Evolutionary conservation across 2,888 invertebrate species (phyloP).

Genomic region (Micoletzkya japonica): DNA sequence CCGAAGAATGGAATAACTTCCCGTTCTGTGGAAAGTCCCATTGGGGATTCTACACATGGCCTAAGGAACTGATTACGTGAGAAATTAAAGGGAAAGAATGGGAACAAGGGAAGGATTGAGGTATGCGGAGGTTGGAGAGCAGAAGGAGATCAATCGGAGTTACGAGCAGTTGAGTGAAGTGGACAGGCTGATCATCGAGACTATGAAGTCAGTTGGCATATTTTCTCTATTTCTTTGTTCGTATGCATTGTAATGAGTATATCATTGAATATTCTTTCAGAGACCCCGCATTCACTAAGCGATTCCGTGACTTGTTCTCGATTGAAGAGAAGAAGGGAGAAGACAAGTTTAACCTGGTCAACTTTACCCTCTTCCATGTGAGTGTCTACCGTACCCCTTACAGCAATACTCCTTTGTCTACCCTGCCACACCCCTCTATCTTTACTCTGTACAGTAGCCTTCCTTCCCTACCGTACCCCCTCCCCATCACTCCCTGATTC

Average conservation of each 20-base stretch:
- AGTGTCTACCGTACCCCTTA: no score
- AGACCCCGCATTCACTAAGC: conserved; percentile 13
- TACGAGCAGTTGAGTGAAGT: conserved; percentile 37
- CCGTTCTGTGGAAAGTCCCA: conserved; percentile 75
- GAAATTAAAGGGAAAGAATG: conserved; percentile 4
- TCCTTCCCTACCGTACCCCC: no score
- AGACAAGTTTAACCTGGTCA: conserved; percentile 77
- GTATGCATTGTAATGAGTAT: not conserved
- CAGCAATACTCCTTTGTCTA: conserved; percentile 26
- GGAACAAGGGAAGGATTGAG: conserved; percentile 26
- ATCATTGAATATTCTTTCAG: not conserved
- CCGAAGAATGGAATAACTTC: conserved; percentile 77
- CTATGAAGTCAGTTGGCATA: conserved; percentile 38
- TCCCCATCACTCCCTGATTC: no score
- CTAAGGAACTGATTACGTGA: conserved; percentile 63
- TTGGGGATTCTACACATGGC: conserved; percentile 71
- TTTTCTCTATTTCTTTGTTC: not conserved
- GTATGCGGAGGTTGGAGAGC: conserved; percentile 51
- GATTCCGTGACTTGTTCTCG: conserved; percentile 43
- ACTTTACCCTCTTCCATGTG: conserved; percentile 78
- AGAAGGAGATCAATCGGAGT: conserved; percentile 44
- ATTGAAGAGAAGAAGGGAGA: conserved; percentile 78
- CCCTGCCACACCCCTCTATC: not conserved
- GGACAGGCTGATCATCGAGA: conserved; percentile 47
- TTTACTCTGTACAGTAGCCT: no score